These are phyloP conservation scores for Tachysurus fulvidraco DNA, from an alignment of 2,113 vertebrate species.

Conservation along the genomic window DNA sequence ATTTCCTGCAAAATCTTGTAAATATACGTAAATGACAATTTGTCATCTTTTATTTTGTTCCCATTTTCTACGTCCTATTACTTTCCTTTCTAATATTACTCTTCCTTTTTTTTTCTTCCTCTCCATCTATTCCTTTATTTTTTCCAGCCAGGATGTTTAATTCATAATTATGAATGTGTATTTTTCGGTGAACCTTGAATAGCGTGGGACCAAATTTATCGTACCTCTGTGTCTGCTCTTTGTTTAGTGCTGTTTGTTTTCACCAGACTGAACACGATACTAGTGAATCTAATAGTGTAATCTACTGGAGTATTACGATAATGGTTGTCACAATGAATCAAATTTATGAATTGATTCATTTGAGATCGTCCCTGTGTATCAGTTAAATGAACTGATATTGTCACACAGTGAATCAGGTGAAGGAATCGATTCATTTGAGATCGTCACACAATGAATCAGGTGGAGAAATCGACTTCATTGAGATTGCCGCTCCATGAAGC, in stretches of 20 bases:
- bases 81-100: not conserved
- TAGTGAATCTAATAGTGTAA: conserved; percentile 15
- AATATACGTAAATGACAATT: not conserved
- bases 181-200: conserved; percentile 74
- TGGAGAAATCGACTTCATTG: not conserved
- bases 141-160: conserved; percentile 67
- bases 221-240: conserved; percentile 56
- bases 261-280: conserved; percentile 5
- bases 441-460: not conserved
- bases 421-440: not conserved
- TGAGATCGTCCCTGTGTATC: not conserved
- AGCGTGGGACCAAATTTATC: conserved; percentile 83
- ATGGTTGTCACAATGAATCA: not conserved
- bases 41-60: conserved; percentile 12
- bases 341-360: not conserved
- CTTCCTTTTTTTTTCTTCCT: conserved; percentile 14
- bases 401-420: not conserved
- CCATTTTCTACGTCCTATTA: not conserved
- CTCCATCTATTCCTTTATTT: conserved; percentile 25
- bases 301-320: not conserved
- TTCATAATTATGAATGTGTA: conserved; percentile 87
- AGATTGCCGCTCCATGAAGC: not conserved
- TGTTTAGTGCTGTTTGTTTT: not conserved
- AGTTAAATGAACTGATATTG: not conserved
- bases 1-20: conserved; percentile 29